Evolutionary conservation across 2,113 vertebrate genomes (phyloP).

Genomic region (Psilopsiagon aurifrons): DNA sequence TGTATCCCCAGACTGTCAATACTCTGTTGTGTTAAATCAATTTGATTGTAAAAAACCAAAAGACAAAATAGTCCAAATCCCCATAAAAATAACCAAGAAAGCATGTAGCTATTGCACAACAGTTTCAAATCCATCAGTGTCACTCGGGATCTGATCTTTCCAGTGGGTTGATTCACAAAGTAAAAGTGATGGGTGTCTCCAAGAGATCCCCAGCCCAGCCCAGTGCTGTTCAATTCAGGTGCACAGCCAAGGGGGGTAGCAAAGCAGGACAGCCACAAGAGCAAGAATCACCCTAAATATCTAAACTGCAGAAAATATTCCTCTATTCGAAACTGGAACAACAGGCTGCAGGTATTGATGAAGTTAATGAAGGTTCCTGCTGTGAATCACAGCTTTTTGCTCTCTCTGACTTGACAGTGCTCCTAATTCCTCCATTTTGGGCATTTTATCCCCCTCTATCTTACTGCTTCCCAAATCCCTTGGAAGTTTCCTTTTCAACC

Average conservation of each 20-base stretch:
- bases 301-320: not conserved
- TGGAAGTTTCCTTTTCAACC: not conserved
- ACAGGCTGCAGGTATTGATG: not conserved
- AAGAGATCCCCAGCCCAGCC: not conserved
- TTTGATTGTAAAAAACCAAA: not conserved
- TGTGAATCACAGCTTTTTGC: not conserved
- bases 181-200: not conserved
- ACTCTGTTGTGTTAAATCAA: not conserved
- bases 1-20: not conserved
- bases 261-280: not conserved
- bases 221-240: not conserved
- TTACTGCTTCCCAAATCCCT: not conserved
- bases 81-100: not conserved
- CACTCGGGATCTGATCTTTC: not conserved
- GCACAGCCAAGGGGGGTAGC: not conserved
- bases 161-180: not conserved
- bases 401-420: not conserved
- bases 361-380: not conserved
- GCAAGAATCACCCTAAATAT: not conserved
- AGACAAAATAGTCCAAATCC: accelerated
- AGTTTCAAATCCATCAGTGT: not conserved
- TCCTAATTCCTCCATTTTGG: not conserved
- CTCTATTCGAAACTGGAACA: not conserved
- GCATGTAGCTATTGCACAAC: not conserved
- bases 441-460: not conserved